phyloP scores from a whole-genome alignment of 2,113 vertebrate species.

The human region GRCh38 chr3:38113001-38113500 shows the following conservation, averaged over 20 bases:
- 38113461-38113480: no score
- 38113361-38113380: neutral
- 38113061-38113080: neutral
- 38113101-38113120: neutral
- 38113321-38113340: fast-evolving
- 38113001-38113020: neutral
- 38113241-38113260: neutral
- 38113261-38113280: neutral
- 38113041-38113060: neutral
- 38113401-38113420: no score
- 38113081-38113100: neutral
- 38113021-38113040: neutral
- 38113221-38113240: neutral
- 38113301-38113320: neutral
- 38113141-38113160: neutral
- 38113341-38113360: neutral
- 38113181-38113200: neutral
- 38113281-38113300: no score
- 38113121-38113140: neutral
- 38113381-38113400: neutral
- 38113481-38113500: no score
- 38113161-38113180: neutral
- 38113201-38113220: neutral
- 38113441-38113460: no score
- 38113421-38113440: no score